phyloP scores from a whole-genome alignment of 2,797 vertebrate genomes.

The Luscinia megarhynchos region DNA sequence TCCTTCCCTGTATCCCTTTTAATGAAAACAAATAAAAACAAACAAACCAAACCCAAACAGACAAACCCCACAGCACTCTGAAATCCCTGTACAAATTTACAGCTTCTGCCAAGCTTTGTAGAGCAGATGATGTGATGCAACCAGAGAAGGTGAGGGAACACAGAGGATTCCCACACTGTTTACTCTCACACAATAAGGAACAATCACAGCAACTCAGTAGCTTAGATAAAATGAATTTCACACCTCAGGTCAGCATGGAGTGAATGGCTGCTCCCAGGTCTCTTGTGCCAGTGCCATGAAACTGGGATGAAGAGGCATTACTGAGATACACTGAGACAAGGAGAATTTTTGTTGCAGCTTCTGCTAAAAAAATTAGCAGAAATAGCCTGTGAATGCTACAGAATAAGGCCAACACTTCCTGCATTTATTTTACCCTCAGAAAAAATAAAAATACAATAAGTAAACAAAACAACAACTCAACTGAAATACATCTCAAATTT shows the following conservation, averaged over 20 bases:
- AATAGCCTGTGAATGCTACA: background rate
- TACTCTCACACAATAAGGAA: background rate
- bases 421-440: background rate
- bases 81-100: background rate
- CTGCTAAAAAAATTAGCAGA: background rate
- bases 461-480: background rate
- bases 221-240: background rate
- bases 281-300: background rate
- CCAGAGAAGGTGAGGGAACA: background rate
- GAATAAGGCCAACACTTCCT: background rate
- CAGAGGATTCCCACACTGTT: background rate
- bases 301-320: background rate
- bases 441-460: background rate
- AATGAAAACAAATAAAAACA: background rate
- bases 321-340: background rate
- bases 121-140: background rate
- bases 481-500: background rate
- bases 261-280: background rate
- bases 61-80: too few species aligned
- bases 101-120: background rate
- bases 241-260: background rate
- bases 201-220: background rate
- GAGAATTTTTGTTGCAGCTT: background rate
- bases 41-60: background rate
- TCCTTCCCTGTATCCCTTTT: fast-evolving